Evolutionary conservation across 2,888 invertebrate species (phyloP).

Genomic region (Ernsta delagoae): DNA sequence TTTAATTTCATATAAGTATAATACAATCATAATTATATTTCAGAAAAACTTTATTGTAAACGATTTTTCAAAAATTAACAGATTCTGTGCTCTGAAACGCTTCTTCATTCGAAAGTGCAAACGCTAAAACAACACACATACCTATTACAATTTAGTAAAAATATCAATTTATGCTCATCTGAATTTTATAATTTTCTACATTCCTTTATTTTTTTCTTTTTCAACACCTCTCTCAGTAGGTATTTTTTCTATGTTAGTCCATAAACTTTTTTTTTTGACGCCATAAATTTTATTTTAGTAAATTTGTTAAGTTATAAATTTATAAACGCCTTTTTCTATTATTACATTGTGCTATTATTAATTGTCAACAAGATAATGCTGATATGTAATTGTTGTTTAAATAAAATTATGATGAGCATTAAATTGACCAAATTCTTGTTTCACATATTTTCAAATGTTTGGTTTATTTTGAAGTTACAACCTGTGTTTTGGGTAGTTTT

Average conservation of each 20-base stretch:
- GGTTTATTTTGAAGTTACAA: constrained; percentile 52
- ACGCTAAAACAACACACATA: constrained; percentile 48
- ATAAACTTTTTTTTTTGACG: too few relatives aligned
- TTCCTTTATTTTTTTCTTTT: background rate
- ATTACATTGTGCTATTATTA: background rate
- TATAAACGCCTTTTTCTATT: background rate
- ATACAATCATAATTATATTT: too few relatives aligned
- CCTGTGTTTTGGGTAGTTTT: constrained; percentile 42
- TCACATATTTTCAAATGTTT: constrained; percentile 84
- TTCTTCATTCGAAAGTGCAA: constrained; percentile 56
- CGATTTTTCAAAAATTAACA: background rate
- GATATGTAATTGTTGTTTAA: background rate
- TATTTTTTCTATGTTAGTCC: too few relatives aligned
- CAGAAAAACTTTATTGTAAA: background rate
- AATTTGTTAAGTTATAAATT: background rate
- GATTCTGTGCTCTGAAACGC: constrained; percentile 65
- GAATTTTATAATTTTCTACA: constrained; percentile 49
- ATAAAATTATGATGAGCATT: constrained; percentile 74
- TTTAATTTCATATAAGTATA: too few relatives aligned
- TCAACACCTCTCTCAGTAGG: too few relatives aligned
- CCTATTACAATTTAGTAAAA: constrained; percentile 45
- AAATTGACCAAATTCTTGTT: constrained; percentile 68
- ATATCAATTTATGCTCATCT: constrained; percentile 73
- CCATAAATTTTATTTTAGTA: background rate
- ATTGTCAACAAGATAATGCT: background rate